phyloP scores from a whole-genome alignment of 2,797 vertebrate species.

The Pampus argenteus region DNA sequence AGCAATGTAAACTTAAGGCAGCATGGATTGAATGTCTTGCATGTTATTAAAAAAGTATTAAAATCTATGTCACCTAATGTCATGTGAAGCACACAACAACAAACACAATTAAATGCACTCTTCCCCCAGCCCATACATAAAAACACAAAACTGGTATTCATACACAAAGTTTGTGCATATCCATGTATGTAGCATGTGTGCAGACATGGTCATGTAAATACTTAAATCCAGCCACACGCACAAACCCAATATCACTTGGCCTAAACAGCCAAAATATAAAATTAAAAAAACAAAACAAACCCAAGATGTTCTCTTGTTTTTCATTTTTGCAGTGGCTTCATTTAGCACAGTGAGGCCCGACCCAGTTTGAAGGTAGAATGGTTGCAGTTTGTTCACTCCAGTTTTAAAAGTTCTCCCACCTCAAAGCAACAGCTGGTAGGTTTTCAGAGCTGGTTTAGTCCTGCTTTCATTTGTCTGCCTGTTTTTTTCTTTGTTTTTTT shows the following conservation, averaged over 20 bases:
- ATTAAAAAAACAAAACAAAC: conserved; percentile 44
- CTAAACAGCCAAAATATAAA: conserved; percentile 59
- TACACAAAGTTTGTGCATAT: conserved; percentile 59
- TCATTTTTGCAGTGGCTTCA: conserved; percentile 68
- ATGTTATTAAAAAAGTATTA: conserved; percentile 72
- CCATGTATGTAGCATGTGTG: conserved; percentile 55
- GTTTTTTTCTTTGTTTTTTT: conserved; percentile 34
- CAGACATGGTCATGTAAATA: conserved; percentile 64
- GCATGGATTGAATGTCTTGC: conserved; percentile 88
- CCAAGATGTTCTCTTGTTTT: conserved; percentile 36
- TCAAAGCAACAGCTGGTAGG: conserved; percentile 52
- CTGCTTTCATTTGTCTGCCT: conserved; percentile 41
- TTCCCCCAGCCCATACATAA: conserved; percentile 75
- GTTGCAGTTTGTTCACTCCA: conserved; percentile 87
- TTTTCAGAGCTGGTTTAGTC: conserved; percentile 42
- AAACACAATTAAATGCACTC: conserved; percentile 68
- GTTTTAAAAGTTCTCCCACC: conserved; percentile 73
- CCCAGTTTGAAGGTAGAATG: conserved; percentile 91
- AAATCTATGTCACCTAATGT: conserved; percentile 61
- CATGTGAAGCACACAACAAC: conserved; percentile 55
- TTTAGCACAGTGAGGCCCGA: conserved; percentile 93
- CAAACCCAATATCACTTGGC: conserved; percentile 42
- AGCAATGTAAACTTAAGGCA: conserved; percentile 96
- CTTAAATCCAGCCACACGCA: conserved; percentile 51
- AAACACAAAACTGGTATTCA: conserved; percentile 68